Percentiles rank a stretch among this genome's conserved stretches.
Evolutionary conservation across 2,113 vertebrate species (phyloP).

Genomic region (Hemicordylus capensis): DNA sequence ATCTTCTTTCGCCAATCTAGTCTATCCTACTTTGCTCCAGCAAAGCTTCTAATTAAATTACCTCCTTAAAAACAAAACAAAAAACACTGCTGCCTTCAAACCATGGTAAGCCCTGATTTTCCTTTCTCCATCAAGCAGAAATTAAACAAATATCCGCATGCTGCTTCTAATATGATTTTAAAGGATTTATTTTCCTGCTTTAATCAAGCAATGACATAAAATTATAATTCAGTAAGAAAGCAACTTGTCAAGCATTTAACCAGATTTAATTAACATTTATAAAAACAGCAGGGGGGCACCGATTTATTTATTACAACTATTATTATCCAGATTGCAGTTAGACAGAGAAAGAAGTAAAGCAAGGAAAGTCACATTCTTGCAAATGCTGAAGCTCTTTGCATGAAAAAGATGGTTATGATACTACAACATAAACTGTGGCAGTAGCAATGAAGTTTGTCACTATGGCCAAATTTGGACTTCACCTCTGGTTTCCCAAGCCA

Average conservation of each 20-base stretch:
- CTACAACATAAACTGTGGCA: neutral
- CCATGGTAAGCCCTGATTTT: neutral
- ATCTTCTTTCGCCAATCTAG: too few relatives aligned
- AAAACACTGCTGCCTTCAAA: neutral
- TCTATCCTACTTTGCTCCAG: too few relatives aligned
- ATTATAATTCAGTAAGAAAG: conserved; percentile 20
- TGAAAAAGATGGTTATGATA: neutral
- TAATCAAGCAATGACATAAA: conserved; percentile 18
- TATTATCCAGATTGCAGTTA: neutral
- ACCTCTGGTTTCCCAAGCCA: too few relatives aligned
- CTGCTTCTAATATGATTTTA: neutral
- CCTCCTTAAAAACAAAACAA: neutral
- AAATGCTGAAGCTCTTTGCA: neutral
- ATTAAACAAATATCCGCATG: neutral
- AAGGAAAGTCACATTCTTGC: neutral
- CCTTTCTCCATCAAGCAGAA: neutral
- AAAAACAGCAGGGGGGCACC: neutral
- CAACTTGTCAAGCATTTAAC: conserved; percentile 13
- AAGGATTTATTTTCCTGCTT: conserved; percentile 1
- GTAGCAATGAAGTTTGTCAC: neutral
- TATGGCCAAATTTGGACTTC: too few relatives aligned
- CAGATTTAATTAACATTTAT: conserved; percentile 24
- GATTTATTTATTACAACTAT: neutral
- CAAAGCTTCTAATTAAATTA: too few relatives aligned
- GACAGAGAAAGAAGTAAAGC: neutral